phyloP scores from a whole-genome alignment of 1,140 invertebrate species.

The Drosophila kurseongensis region DNA sequence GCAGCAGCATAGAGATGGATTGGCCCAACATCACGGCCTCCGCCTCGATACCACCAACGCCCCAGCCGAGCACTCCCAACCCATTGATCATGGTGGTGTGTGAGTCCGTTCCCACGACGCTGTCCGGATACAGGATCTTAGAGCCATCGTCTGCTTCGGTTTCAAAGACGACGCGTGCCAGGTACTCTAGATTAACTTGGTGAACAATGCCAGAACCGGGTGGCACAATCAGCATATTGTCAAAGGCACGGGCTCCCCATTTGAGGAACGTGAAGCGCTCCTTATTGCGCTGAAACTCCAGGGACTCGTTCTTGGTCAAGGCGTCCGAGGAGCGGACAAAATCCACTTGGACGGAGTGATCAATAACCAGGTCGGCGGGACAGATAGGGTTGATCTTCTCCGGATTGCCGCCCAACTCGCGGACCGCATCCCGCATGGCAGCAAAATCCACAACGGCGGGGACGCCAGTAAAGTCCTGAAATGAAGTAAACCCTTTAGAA shows the following conservation, averaged over 20 bases:
- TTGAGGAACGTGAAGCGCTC: slow-evolving; percentile 98
- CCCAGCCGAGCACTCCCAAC: slow-evolving; percentile 92
- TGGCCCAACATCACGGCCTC: slow-evolving; percentile 97
- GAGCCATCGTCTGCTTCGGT: slow-evolving; percentile 84
- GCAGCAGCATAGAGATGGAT: slow-evolving; percentile 97
- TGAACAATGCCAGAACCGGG: slow-evolving; percentile 99
- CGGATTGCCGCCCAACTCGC: slow-evolving; percentile 93
- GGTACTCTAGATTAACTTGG: slow-evolving; percentile 98
- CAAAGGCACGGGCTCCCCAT: slow-evolving; percentile 98
- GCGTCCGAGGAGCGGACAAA: slow-evolving; percentile 95
- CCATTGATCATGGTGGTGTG: slow-evolving; percentile 99
- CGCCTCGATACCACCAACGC: slow-evolving; percentile 90
- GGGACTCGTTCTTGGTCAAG: slow-evolving; percentile 95
- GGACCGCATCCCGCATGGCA: slow-evolving; percentile 98
- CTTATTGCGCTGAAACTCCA: slow-evolving; percentile 98
- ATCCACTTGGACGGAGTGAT: slow-evolving; percentile 99
- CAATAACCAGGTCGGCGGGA: slow-evolving; percentile 98
- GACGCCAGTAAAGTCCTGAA: slow-evolving; percentile 96
- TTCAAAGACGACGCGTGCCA: slow-evolving; percentile 96
- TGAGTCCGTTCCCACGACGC: slow-evolving; percentile 98
- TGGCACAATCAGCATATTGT: slow-evolving; percentile 98
- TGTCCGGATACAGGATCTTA: slow-evolving; percentile 94
- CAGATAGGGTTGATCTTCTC: slow-evolving; percentile 98
- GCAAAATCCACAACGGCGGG: slow-evolving; percentile 99
- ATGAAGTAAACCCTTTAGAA: background rate